A percentile compares a stretch with the other conserved stretches of the same genome.
These are phyloP conservation scores for Metaphire vulgaris DNA, from an alignment of 1,140 invertebrate genomes.

Conservation along the genomic window DNA sequence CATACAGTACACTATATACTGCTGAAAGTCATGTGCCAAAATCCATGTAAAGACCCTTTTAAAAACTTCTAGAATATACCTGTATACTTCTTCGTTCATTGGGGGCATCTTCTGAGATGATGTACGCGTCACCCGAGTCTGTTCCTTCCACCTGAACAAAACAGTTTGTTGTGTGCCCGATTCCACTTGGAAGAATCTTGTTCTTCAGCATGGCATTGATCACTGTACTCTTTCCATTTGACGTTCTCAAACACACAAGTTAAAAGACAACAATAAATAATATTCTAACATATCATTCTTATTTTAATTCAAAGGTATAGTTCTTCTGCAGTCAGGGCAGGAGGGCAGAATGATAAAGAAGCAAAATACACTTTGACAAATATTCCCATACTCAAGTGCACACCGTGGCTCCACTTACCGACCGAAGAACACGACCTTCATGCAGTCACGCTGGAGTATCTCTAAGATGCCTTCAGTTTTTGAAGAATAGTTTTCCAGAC, in stretches of 20 bases:
- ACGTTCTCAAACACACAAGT: constrained; percentile 65
- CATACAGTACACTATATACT: too few relatives aligned
- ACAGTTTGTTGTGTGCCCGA: constrained; percentile 98
- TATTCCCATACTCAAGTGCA: too few relatives aligned
- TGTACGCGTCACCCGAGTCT: constrained; percentile 54
- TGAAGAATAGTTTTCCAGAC: constrained; percentile 65
- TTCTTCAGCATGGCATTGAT: constrained; percentile 98
- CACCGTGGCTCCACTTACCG: too few relatives aligned
- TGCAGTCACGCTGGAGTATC: constrained; percentile 90
- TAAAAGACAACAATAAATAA: neutral
- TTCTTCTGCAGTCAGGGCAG: neutral
- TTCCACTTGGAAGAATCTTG: constrained; percentile 94
- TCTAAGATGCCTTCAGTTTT: constrained; percentile 90
- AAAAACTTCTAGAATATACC: too few relatives aligned
- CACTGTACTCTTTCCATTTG: constrained; percentile 98
- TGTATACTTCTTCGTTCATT: constrained; percentile 62
- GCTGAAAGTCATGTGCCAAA: too few relatives aligned
- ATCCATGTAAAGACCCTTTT: too few relatives aligned
- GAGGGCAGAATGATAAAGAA: neutral
- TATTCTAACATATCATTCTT: neutral
- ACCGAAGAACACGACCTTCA: constrained; percentile 92
- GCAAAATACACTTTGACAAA: neutral
- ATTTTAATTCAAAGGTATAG: neutral
- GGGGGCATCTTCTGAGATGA: constrained; percentile 54
- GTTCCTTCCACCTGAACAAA: constrained; percentile 78